phyloP scores from a whole-genome alignment of 92 coral and sea anemone genomes.

The Siderastrea radians region DNA sequence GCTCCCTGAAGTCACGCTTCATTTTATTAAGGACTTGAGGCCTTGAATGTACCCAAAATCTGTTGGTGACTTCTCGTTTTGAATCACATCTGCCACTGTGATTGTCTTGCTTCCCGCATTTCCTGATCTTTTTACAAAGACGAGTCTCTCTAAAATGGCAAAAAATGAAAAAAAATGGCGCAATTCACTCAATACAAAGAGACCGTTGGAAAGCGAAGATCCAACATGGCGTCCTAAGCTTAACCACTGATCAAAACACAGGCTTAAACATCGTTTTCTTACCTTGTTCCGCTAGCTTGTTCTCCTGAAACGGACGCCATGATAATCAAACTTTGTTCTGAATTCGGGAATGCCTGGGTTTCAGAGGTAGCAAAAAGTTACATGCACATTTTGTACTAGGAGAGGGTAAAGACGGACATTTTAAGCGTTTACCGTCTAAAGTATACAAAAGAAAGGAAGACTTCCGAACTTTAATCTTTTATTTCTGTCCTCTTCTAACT shows the following conservation, averaged over 20 bases:
- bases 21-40: neutral
- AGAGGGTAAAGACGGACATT: too few relatives aligned
- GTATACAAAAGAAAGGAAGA: neutral
- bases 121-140: neutral
- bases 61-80: too few relatives aligned
- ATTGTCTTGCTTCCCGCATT: neutral
- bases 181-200: neutral
- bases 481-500: too few relatives aligned
- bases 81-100: too few relatives aligned
- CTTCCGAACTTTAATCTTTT: neutral
- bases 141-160: too few relatives aligned
- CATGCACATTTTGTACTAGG: neutral
- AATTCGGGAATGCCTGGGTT: neutral
- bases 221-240: neutral
- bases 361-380: neutral
- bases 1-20: neutral
- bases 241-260: neutral
- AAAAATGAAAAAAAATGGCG: neutral
- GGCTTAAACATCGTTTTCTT: too few relatives aligned
- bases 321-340: neutral
- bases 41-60: neutral
- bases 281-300: neutral
- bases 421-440: neutral
- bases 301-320: neutral
- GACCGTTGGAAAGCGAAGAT: neutral